Evolutionary conservation across 2,113 vertebrate species (phyloP), one percentile per base, ranked within the genome.

Genomic region (Isurus oxyrinchus): DNA sequence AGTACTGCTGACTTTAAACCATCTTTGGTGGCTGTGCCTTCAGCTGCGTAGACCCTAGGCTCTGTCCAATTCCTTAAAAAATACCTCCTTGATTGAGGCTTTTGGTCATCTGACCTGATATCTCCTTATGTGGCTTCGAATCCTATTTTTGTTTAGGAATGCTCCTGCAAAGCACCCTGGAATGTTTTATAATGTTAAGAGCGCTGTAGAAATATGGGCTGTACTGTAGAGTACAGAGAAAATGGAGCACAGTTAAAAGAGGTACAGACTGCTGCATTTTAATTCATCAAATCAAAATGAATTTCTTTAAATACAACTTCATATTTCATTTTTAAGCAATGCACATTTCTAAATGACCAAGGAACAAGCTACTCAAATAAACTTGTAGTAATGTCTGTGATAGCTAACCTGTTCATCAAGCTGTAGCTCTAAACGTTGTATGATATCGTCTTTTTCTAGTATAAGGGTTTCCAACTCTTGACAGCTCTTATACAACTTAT

Each of bases 351-450:
- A 25, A 8, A 35, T 61, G 25, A 63, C 57, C 35, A 23, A 94
- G 35, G 35, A 94, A 94, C 11, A 40, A 94, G 21, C n/a, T 21
- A 63, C 35, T 40, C 59, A 94, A 63, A n/a, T 63, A 61, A 66
- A 61, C n/a, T 94, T 84, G 81, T 49, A 84, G 40, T 44, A 84
- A 40, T 40, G 3, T 27, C 49, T 59, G 31, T 59, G 27, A 55
- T 31, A 91, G 96, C 97, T 97, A 97, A 99, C 99, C 99, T 99
- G 99, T 96, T 99, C 99, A 97, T 99, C 98, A 97, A 99, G 98
- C 96, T 99, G 99, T 96, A 99, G 98, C 97, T 99, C 99, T 98
- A 99, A 96, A 96, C 97, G 98, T 40, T 97, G 97, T 97, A 99
- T 98, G 96, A 98, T 96, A 84, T 99, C 98, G 86, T 99, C 99